Percentiles rank a stretch among this genome's conserved stretches.
Conservation (phyloP, 2,888 invertebrate species). For the Cylloceria caligata region DNA sequence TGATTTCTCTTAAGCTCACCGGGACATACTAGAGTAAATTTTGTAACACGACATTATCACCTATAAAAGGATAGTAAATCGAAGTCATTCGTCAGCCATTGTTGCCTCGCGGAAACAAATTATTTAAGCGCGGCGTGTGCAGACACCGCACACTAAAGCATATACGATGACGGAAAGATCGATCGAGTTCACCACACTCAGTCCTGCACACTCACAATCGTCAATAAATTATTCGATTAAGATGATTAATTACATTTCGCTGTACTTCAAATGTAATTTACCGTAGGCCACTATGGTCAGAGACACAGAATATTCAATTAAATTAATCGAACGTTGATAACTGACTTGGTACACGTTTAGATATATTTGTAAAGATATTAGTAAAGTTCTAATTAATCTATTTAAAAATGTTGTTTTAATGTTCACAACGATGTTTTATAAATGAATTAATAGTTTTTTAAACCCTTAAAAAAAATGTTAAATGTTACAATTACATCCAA, state of each 20-base stretch:
- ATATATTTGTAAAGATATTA: neutral
- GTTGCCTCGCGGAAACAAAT: constrained; percentile 41
- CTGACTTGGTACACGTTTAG: neutral
- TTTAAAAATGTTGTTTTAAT: too few relatives aligned
- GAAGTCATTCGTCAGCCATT: constrained; percentile 36
- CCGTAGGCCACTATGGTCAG: neutral
- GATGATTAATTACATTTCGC: constrained; percentile 17
- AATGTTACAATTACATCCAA: neutral
- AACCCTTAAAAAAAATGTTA: too few relatives aligned
- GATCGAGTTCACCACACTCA: constrained; percentile 2
- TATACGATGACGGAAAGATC: constrained; percentile 25
- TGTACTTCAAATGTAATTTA: constrained; percentile 1
- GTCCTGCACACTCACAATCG: neutral
- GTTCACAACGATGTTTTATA: too few relatives aligned
- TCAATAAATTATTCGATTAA: constrained; percentile 41
- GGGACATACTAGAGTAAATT: constrained; percentile 3
- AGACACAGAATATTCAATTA: neutral
- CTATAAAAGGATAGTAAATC: constrained; percentile 1
- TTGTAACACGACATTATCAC: constrained; percentile 28
- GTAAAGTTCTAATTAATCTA: neutral
- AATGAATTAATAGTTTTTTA: too few relatives aligned
- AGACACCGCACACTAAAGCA: constrained; percentile 11
- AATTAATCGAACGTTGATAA: neutral
- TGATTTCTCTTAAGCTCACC: neutral
- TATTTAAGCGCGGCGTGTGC: constrained; percentile 22